These are phyloP conservation scores for Helicoverpa assulta DNA, from an alignment of 2,888 invertebrate species.

Conservation along the genomic window DNA sequence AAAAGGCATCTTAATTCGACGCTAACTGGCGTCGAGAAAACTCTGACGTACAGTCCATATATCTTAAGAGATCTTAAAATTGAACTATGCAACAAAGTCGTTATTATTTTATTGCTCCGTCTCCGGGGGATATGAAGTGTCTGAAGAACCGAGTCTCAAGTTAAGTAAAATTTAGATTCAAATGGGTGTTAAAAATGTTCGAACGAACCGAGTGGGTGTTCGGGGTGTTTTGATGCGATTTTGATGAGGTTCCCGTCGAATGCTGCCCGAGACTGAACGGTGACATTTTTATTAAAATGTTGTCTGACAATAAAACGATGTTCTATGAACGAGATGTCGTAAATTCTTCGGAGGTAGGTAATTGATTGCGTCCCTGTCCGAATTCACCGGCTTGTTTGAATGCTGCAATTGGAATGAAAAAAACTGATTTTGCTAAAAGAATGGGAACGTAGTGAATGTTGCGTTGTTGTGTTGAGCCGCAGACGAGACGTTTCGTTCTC, in stretches of 20 bases:
- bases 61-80: conserved; percentile 51
- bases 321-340: conserved; percentile 77
- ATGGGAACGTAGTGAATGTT: conserved; percentile 62
- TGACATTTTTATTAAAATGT: conserved; percentile 82
- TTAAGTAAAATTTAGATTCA: conserved; percentile 82
- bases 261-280: conserved; percentile 62
- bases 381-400: conserved; percentile 60
- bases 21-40: conserved; percentile 63
- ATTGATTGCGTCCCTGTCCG: conserved; percentile 73
- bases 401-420: conserved; percentile 68
- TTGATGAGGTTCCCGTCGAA: conserved; percentile 79
- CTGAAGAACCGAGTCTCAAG: conserved; percentile 72
- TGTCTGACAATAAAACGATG: conserved; percentile 72
- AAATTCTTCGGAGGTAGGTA: conserved; percentile 73
- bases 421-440: conserved; percentile 67
- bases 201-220: conserved; percentile 76
- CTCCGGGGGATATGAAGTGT: conserved; percentile 74
- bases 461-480: conserved; percentile 67
- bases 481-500: conserved; percentile 73
- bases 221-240: conserved; percentile 80
- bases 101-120: conserved; percentile 78
- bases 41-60: conserved; percentile 42
- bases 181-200: conserved; percentile 83
- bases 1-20: conserved; percentile 75
- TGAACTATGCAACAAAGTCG: conserved; percentile 69